phyloP scores from a whole-genome alignment of 2,797 vertebrate species.

The Gallinago nigripennis region DNA sequence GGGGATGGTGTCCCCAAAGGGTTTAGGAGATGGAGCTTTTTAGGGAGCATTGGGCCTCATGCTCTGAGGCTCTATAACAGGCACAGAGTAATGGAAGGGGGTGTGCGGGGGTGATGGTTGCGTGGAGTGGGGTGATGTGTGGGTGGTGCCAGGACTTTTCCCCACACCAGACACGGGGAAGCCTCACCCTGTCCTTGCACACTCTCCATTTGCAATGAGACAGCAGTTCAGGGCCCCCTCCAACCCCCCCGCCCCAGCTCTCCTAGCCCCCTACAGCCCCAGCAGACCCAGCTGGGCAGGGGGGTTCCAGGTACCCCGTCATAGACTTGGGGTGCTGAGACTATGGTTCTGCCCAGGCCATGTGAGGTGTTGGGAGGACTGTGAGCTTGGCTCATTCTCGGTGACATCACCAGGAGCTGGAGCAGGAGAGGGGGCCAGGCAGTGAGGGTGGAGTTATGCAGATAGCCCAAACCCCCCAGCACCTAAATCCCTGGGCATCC shows the following conservation, averaged over 20 bases:
- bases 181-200: accelerated
- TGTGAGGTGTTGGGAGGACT: neutral
- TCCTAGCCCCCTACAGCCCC: neutral
- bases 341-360: neutral
- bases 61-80: neutral
- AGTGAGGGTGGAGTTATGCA: neutral
- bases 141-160: no score
- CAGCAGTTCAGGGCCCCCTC: neutral
- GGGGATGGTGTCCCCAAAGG: neutral
- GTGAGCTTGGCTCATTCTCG: accelerated
- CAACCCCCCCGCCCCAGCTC: neutral
- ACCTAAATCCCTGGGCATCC: neutral
- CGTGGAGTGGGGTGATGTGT: accelerated
- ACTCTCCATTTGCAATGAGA: accelerated
- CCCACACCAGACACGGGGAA: neutral
- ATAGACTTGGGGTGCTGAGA: neutral
- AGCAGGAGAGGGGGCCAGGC: neutral
- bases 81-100: neutral
- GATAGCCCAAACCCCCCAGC: neutral
- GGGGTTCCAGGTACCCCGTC: neutral
- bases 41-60: neutral
- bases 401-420: neutral
- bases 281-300: neutral
- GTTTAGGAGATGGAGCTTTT: neutral
- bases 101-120: neutral